Evolutionary conservation across 1,140 invertebrate genomes (phyloP), one percentile per base, ranked within the genome.

Genomic region (Chelonus insularis): DNA sequence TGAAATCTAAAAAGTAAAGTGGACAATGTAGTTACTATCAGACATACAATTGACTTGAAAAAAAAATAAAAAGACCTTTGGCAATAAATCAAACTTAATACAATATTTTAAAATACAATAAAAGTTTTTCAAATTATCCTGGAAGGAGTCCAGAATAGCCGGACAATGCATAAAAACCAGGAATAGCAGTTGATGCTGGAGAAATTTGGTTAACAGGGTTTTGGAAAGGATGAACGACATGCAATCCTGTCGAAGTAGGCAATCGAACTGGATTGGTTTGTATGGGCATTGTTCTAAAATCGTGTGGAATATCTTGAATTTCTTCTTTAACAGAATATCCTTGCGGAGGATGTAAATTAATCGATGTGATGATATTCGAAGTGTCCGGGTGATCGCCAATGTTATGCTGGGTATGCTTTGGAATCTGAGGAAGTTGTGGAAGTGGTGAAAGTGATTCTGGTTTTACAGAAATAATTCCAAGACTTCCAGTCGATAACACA

Each of bases 261-360:
- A 14, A 9, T 36, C 7, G 25, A 8, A 18, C 7, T 48, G 57
- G 25, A 51, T 20, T 5, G 7, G 51, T 36, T 25, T 45, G 18
- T 12, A 50, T 25, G 11, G 58, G 57, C 12, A n/a, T 47, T 16
- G 57, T 21, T 16, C 34, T 37, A 47, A 56, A 56, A 34, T 62
- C 60, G 21, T 62, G 60, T 14, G 57, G 45, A 39, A 58, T 34
- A 21, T 62, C 60, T 39, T 57, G 32, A 21, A 57, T 29, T 2
- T 62, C 45, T 29, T 62, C 55, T 12, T 51, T 47, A 4, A 62
- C 52, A 5, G 48, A 52, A 9, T 61, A 61, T 6, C 59, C 59
- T 25, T 14, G 21, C 6, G 43, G 57, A n/a, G 1, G 8, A 12
- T 34, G 14, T 1, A 29, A 29, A 29, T 29, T 29, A 29, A 29